phyloP scores from a whole-genome alignment of 92 coral and sea anemone species.

The Zoanthus gigantus region DNA sequence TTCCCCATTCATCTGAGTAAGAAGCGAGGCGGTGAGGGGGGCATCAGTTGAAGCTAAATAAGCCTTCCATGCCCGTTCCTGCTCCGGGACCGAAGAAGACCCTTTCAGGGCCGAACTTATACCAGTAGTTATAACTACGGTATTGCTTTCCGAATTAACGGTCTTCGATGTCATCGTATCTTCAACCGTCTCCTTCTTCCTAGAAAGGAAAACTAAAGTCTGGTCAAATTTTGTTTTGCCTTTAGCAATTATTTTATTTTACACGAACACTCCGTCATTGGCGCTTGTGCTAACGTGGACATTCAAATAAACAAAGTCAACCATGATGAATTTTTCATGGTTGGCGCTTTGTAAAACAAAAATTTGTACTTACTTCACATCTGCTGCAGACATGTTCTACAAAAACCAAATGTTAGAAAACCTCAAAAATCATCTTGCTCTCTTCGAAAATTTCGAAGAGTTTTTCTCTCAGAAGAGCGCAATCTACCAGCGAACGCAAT shows the following conservation, averaged over 20 bases:
- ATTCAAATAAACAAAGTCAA: constrained; percentile 15
- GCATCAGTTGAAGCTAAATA: constrained; percentile 94
- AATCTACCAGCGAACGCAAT: constrained; percentile 16
- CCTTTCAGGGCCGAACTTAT: constrained; percentile 52
- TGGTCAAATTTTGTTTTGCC: not conserved
- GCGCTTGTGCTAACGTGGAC: constrained; percentile 30
- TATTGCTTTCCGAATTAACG: constrained; percentile 64
- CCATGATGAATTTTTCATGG: constrained; percentile 35
- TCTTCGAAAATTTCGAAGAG: constrained; percentile 39
- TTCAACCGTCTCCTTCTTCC: constrained; percentile 65
- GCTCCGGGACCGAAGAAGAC: constrained; percentile 58
- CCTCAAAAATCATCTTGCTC: constrained; percentile 48
- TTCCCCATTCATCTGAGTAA: constrained; percentile 95
- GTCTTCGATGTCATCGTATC: constrained; percentile 77
- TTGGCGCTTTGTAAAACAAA: constrained; percentile 11
- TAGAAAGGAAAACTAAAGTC: not conserved
- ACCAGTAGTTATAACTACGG: constrained; percentile 80
- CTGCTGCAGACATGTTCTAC: constrained; percentile 62
- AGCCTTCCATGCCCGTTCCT: constrained; percentile 94
- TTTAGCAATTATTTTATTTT: not conserved
- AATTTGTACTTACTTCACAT: constrained; percentile 59
- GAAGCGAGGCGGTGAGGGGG: constrained; percentile 85
- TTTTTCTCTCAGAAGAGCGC: constrained; percentile 25
- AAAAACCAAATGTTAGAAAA: constrained; percentile 62
- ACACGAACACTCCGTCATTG: not conserved